Percentiles rank a stretch among this genome's conserved stretches.
Evolutionary conservation across 2,888 invertebrate genomes (phyloP).

Genomic region (Maniola hyperantus): DNA sequence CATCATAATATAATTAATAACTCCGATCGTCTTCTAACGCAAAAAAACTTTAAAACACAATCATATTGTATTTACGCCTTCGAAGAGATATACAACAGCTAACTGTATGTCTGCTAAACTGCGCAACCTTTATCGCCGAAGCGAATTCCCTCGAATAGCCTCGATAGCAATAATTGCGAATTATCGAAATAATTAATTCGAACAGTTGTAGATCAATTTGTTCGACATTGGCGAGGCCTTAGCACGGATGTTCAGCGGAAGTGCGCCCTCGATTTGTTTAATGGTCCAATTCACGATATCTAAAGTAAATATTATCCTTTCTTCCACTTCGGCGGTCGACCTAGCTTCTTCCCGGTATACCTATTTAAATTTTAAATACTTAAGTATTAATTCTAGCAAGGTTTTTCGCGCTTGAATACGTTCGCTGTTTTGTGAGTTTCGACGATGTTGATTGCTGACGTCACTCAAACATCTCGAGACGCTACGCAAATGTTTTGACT

Average conservation of each 20-base stretch:
- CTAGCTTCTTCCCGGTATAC: constrained; percentile 18
- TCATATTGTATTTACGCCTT: background rate
- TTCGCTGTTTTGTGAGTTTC: background rate
- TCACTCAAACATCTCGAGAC: background rate
- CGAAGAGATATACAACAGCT: background rate
- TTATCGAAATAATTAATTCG: constrained; percentile 43
- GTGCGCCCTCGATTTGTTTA: constrained; percentile 38
- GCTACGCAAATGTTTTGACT: no score
- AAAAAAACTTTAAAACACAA: no score
- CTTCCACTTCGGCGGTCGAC: constrained; percentile 10
- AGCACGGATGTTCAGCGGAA: constrained; percentile 48
- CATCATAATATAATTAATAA: no score
- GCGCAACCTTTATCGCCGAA: constrained; percentile 21
- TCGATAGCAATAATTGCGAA: constrained; percentile 43
- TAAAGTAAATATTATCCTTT: constrained; percentile 29
- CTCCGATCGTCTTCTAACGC: no score
- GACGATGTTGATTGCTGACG: background rate
- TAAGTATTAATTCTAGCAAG: background rate
- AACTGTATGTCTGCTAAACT: background rate
- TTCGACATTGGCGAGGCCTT: constrained; percentile 57
- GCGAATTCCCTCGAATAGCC: constrained; percentile 38
- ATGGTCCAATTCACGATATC: constrained; percentile 48
- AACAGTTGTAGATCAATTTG: constrained; percentile 41
- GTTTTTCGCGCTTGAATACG: background rate
- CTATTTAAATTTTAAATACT: background rate